Evolutionary conservation across 2,797 vertebrate species (phyloP).

Genomic region (Oophaga sylvatica): DNA sequence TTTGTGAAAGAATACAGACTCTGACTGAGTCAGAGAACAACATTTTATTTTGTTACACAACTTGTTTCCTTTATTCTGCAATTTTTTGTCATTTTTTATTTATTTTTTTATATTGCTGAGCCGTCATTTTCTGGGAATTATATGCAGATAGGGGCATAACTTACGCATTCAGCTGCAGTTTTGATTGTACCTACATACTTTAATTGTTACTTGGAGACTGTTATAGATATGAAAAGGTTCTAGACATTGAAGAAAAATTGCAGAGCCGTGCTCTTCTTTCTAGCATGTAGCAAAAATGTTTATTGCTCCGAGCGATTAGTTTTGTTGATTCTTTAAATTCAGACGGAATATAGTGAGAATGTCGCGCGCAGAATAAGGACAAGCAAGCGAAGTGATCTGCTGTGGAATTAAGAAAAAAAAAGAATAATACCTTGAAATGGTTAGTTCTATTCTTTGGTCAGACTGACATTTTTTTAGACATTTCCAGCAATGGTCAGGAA

Average conservation of each 20-base stretch:
- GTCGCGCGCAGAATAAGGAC: no score
- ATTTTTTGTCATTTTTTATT: not conserved
- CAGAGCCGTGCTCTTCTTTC: not conserved
- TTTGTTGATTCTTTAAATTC: no score
- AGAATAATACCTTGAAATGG: no score
- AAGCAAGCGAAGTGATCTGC: no score
- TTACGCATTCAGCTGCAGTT: not conserved
- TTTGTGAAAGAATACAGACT: not conserved
- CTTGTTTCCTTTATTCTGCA: not conserved
- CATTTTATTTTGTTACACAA: not conserved
- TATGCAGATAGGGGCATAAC: not conserved
- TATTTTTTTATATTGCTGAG: not conserved
- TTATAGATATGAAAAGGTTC: not conserved
- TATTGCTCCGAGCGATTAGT: not conserved
- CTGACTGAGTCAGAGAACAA: not conserved
- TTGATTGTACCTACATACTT: not conserved
- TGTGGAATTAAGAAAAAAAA: no score
- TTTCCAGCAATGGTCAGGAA: not conserved
- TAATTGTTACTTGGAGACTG: constrained; percentile 3
- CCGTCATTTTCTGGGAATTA: not conserved
- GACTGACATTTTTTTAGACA: no score
- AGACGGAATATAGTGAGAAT: no score
- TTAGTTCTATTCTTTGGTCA: no score
- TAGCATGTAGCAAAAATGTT: not conserved
- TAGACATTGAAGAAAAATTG: not conserved